Evolutionary conservation across 2,113 vertebrate genomes (phyloP).

Genomic region (Columbina picui): DNA sequence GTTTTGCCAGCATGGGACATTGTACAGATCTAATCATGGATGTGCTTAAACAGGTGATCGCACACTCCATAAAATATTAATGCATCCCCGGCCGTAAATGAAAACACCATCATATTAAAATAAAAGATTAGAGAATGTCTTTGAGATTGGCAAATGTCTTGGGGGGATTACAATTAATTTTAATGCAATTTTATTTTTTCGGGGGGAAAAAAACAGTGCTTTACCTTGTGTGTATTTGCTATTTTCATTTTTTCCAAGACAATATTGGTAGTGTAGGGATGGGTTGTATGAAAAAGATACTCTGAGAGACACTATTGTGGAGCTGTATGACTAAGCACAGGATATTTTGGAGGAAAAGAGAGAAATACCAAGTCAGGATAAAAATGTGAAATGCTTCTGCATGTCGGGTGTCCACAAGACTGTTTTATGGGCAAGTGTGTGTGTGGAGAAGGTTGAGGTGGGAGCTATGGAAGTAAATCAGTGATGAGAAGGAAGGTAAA

Average conservation of each 20-base stretch:
- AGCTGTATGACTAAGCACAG: neutral
- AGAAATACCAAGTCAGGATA: neutral
- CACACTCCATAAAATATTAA: slow-evolving; percentile 6
- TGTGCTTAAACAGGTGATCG: slow-evolving; percentile 15
- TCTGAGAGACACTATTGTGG: accelerated
- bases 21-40: neutral
- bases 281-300: neutral
- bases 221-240: neutral
- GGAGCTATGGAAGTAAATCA: neutral
- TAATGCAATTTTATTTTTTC: neutral
- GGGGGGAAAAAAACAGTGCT: neutral
- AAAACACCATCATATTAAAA: slow-evolving; percentile 20
- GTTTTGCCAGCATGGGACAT: neutral
- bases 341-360: neutral
- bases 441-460: neutral
- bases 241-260: neutral
- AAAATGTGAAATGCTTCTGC: neutral
- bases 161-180: neutral
- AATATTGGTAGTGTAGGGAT: neutral
- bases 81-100: neutral
- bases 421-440: neutral
- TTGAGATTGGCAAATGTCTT: neutral
- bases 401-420: accelerated
- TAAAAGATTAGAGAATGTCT: neutral
- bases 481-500: neutral